Conservation (phyloP, 2,113 vertebrate species). For the Carassius gibelio region DNA sequence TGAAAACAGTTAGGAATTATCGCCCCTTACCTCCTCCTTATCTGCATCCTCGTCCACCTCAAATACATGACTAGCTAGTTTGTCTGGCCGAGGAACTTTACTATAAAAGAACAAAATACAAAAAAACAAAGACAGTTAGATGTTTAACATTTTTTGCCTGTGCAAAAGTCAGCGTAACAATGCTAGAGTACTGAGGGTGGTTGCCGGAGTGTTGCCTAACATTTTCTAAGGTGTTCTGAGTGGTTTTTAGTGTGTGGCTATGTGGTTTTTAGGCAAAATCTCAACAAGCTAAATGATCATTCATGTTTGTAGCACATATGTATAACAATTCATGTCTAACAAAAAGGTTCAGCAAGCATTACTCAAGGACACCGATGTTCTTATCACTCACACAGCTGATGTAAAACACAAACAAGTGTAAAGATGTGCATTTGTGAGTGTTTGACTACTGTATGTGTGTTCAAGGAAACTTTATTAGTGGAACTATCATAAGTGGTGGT, state of each 20-base stretch:
- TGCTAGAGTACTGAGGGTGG: neutral
- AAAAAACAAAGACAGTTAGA: neutral
- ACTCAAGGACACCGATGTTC: neutral
- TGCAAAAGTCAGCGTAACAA: neutral
- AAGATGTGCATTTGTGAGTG: neutral
- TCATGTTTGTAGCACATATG: neutral
- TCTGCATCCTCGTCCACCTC: conserved; percentile 98
- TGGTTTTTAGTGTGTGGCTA: neutral
- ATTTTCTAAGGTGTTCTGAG: neutral
- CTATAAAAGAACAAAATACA: conserved; percentile 69
- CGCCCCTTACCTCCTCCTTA: conserved; percentile 87
- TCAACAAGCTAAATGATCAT: neutral
- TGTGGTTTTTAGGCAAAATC: neutral
- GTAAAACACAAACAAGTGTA: neutral
- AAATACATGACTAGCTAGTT: conserved; percentile 90
- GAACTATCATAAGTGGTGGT: neutral
- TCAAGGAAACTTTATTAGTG: conserved; percentile 12
- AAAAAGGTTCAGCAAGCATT: neutral
- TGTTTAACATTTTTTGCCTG: neutral
- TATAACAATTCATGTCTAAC: neutral
- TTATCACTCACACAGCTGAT: neutral
- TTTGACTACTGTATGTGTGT: neutral
- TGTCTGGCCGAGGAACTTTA: conserved; percentile 86
- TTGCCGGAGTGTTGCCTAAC: neutral
- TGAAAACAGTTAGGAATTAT: neutral